Percentiles rank a stretch among this genome's conserved stretches.
phyloP scores from a whole-genome alignment of 2,888 invertebrate species.

The Heterodera filipjevi region DNA sequence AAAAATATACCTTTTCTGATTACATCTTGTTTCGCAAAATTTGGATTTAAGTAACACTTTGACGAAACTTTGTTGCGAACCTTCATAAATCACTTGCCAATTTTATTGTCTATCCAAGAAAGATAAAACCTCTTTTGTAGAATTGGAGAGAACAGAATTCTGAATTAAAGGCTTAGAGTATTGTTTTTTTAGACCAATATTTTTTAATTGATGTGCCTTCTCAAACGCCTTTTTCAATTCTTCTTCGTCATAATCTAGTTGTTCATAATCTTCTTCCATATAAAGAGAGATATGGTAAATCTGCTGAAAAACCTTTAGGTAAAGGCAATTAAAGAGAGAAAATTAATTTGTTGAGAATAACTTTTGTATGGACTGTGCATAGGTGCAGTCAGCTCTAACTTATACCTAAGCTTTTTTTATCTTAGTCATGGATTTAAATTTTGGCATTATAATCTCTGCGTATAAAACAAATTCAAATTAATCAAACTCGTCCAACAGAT shows the following conservation, averaged over 20 bases:
- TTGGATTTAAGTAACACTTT: slow-evolving; percentile 17
- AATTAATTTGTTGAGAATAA: too few relatives aligned
- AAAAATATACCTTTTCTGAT: neutral
- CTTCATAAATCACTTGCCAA: neutral
- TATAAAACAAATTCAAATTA: too few relatives aligned
- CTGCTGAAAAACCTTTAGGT: too few relatives aligned
- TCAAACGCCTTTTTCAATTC: slow-evolving; percentile 11
- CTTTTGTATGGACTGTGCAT: too few relatives aligned
- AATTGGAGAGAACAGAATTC: neutral
- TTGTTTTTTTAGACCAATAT: neutral
- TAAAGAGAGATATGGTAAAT: too few relatives aligned
- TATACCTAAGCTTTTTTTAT: too few relatives aligned
- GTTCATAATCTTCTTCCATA: slow-evolving; percentile 26
- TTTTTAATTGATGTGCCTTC: slow-evolving; percentile 13
- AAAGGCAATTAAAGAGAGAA: too few relatives aligned
- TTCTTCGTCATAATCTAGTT: slow-evolving; percentile 19
- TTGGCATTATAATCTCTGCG: too few relatives aligned
- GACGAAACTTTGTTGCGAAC: neutral
- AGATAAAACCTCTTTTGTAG: neutral
- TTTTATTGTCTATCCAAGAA: neutral
- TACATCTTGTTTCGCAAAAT: neutral
- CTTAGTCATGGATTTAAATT: too few relatives aligned
- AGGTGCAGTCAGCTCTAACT: too few relatives aligned
- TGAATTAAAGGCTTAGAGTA: neutral
- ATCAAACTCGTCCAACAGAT: too few relatives aligned